Conservation (phyloP, 2,888 invertebrate genomes). For the Oconnorella tubifera region DNA sequence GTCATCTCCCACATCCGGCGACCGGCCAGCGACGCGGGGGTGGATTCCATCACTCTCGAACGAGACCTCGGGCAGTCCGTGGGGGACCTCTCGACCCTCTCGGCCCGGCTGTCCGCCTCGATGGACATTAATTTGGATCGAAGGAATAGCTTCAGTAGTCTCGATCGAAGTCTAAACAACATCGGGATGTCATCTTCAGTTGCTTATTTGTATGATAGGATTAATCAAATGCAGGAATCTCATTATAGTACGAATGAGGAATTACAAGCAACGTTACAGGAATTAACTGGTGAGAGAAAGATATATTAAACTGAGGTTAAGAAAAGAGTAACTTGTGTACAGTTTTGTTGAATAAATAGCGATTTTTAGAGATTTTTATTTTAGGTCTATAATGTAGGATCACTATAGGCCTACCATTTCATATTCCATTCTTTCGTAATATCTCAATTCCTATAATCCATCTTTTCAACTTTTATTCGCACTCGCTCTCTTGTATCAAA, state of each 20-base stretch:
- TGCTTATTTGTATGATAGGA: conserved; percentile 63
- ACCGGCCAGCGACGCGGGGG: conserved; percentile 1
- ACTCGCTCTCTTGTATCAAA: no score
- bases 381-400: no score
- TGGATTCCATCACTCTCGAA: not conserved
- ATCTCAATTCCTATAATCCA: no score
- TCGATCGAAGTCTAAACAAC: conserved; percentile 15
- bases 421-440: no score
- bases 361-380: no score
- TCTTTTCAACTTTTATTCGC: no score
- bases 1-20: not conserved
- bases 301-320: no score
- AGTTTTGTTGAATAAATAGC: no score
- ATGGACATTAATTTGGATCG: conserved; percentile 12
- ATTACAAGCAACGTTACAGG: conserved; percentile 83
- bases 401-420: no score
- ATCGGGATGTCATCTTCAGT: conserved; percentile 14
- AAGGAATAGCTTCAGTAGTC: conserved; percentile 19
- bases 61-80: not conserved
- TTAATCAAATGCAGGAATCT: conserved; percentile 86
- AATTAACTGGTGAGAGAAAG: no score
- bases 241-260: conserved; percentile 64
- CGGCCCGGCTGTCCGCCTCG: not conserved
- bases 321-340: no score
- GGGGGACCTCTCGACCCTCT: conserved; percentile 8